Evolutionary conservation across 2,113 vertebrate species (phyloP), one percentile per base, ranked within the genome.

Genomic region (Dipodomys spectabilis): DNA sequence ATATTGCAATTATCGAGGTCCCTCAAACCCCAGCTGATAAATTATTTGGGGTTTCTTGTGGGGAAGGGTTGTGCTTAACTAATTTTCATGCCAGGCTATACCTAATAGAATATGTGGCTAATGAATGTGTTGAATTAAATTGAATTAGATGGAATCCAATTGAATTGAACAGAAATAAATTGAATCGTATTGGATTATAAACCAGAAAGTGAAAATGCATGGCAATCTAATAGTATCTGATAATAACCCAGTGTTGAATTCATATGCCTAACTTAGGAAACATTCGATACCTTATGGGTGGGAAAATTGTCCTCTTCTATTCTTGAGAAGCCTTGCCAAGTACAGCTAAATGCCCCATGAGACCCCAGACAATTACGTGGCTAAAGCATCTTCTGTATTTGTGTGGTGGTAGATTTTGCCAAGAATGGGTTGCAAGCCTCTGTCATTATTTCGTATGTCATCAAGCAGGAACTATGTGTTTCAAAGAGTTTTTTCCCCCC

Each of bases 161-260:
- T 96, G 94, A 97, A 95, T 90, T 88, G 85, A 95, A 95, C 75
- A 88, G 77, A 93, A 96, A 90, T 94, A 97, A 97, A 96, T 95
- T 95, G 94, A 96, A 94, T 96, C 89, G 74, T 90, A 80, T 88
- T 95, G 87, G 93, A 93, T 96, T 95, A 94, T 92, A 93, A 95
- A 83, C n/a, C 44, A 83, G 74, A 93, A 86, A 94, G 53, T 88
- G 74, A 90, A 95, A 95, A 94, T 77, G 32, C 67, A 65, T 44
- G 71, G 82, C 25, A 28, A 89, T 94, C 78, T 95, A 92, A 88
- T 91, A 95, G 57, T 68, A 74, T 86, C 79, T 81, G 80, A 94
- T 95, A 74, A 95, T 92, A 74, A 92, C 88, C 84, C 80, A 81
- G 86, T 67, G n/a, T 80, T 23, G 69, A 60, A 92, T 89, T 78